phyloP scores from a whole-genome alignment of 2,797 vertebrate species.

The Tiaroga cobitis region DNA sequence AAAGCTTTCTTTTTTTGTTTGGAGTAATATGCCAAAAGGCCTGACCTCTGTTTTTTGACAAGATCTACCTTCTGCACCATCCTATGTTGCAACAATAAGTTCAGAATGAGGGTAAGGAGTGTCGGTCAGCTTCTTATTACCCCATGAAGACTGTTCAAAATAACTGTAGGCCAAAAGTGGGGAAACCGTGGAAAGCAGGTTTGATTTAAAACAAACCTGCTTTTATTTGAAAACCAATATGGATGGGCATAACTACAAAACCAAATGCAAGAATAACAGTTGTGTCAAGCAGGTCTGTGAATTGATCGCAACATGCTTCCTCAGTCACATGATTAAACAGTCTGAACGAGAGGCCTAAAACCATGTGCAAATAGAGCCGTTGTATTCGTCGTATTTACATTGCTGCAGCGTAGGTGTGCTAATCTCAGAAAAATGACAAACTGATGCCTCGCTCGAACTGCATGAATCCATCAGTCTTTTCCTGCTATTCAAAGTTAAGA shows the following conservation, averaged over 20 bases:
- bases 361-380: slow-evolving; percentile 27
- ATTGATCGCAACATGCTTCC: slow-evolving; percentile 27
- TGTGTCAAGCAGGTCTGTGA: slow-evolving; percentile 14
- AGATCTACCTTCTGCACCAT: neutral
- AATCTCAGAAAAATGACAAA: slow-evolving; percentile 44
- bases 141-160: neutral
- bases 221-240: slow-evolving; percentile 13
- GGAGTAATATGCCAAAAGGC: neutral
- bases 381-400: slow-evolving; percentile 37
- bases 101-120: slow-evolving; percentile 25
- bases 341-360: slow-evolving; percentile 20
- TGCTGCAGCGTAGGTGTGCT: slow-evolving; percentile 44
- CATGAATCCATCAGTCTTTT: slow-evolving; percentile 40
- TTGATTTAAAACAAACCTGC: neutral
- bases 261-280: slow-evolving; percentile 22
- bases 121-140: slow-evolving; percentile 15
- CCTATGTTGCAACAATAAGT: slow-evolving; percentile 21
- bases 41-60: slow-evolving; percentile 23
- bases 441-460: neutral
- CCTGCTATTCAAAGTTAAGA: slow-evolving; percentile 29
- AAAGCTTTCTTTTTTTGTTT: neutral
- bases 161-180: neutral
- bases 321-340: slow-evolving; percentile 46
- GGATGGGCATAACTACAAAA: slow-evolving; percentile 22
- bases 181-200: slow-evolving; percentile 4